These are phyloP conservation scores for Lepidothrix coronata DNA, from an alignment of 2,113 vertebrate genomes.

Conservation along the genomic window DNA sequence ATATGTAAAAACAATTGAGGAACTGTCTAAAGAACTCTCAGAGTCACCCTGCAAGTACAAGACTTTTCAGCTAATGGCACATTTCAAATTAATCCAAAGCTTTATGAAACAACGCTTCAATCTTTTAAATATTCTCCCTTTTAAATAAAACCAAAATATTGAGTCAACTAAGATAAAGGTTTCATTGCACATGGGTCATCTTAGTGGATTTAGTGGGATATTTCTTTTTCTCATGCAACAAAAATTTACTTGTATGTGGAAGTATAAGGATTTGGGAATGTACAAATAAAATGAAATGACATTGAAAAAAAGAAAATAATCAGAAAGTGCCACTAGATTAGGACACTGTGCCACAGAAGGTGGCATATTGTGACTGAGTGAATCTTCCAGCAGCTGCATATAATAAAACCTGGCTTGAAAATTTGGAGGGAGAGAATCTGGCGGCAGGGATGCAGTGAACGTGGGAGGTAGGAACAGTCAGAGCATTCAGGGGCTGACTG, in stretches of 20 bases:
- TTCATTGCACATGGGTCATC: background rate
- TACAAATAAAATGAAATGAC: background rate
- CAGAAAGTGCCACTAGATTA: background rate
- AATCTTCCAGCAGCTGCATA: background rate
- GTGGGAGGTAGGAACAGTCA: background rate
- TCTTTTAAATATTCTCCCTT: background rate
- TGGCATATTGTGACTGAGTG: accelerated
- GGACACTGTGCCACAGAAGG: background rate
- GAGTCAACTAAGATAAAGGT: background rate
- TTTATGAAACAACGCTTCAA: background rate
- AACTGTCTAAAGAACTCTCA: background rate
- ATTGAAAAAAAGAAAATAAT: background rate
- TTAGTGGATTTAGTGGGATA: background rate
- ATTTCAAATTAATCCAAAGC: background rate
- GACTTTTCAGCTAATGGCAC: background rate
- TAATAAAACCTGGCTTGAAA: background rate
- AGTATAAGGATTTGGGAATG: background rate
- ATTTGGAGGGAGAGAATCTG: background rate
- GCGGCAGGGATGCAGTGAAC: accelerated
- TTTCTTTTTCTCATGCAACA: background rate
- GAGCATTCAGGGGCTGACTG: background rate
- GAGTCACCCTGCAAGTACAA: background rate
- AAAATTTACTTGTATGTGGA: background rate
- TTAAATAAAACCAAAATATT: background rate
- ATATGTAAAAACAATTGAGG: background rate